Percentiles rank a stretch among this genome's conserved stretches.
These are phyloP conservation scores for Chlorodrepanis virens DNA, from an alignment of 2,113 vertebrate genomes.

Conservation along the genomic window DNA sequence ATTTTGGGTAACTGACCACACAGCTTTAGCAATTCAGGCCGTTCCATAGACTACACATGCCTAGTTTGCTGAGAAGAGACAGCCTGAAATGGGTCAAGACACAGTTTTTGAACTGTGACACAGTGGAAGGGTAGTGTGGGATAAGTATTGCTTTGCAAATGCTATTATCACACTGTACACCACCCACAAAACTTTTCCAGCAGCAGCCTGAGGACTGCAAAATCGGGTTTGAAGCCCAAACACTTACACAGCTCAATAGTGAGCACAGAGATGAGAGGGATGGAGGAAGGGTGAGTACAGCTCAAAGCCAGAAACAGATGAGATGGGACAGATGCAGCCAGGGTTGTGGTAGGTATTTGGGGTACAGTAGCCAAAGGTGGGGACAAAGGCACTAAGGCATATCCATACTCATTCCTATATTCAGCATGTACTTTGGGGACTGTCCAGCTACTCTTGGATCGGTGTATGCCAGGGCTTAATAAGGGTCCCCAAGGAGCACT, in stretches of 20 bases:
- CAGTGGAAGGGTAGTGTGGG: neutral
- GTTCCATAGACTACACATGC: neutral
- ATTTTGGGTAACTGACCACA: neutral
- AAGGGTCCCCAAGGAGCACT: neutral
- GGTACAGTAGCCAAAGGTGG: neutral
- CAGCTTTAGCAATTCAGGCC: neutral
- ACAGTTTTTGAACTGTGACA: neutral
- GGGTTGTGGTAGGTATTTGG: neutral
- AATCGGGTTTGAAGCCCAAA: rapidly evolving
- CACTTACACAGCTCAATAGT: neutral
- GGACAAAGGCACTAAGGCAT: too few relatives aligned
- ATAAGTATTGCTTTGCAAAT: neutral
- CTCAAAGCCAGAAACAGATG: neutral
- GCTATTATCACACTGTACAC: neutral
- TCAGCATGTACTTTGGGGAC: neutral
- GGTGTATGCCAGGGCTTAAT: neutral
- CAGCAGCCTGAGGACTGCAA: neutral
- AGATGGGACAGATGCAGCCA: neutral
- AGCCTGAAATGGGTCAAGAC: neutral
- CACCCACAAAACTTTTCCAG: neutral
- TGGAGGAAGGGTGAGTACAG: neutral
- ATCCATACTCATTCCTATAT: neutral
- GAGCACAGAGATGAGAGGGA: neutral
- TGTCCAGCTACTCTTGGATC: neutral
- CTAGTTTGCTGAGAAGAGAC: neutral